Evolutionary conservation across 1,140 invertebrate genomes (phyloP).

Genomic region (Grapholita molesta): DNA sequence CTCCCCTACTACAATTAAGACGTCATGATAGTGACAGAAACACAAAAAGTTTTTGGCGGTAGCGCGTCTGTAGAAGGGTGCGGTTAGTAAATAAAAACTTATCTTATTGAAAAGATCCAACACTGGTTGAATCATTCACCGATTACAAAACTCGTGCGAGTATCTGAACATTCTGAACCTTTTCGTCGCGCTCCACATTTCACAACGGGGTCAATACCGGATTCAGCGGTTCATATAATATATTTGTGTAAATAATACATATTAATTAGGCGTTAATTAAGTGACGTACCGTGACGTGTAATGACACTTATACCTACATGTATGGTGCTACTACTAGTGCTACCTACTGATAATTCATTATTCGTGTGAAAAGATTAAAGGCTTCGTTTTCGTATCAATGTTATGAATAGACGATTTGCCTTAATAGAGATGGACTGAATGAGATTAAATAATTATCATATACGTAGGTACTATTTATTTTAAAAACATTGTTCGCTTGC

Average conservation of each 20-base stretch:
- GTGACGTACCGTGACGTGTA: not conserved
- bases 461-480: no score
- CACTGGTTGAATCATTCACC: not conserved
- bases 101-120: not conserved
- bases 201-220: slow-evolving; percentile 58
- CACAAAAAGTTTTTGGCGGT: not conserved
- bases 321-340: no score
- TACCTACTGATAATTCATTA: no score
- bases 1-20: no score
- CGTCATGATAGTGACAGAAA: no score
- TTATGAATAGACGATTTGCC: no score
- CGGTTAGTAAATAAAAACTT: not conserved
- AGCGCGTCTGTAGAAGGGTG: not conserved
- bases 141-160: not conserved
- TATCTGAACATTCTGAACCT: slow-evolving; percentile 21
- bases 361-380: no score
- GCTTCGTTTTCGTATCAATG: no score
- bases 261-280: slow-evolving; percentile 1
- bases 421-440: no score
- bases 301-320: not conserved
- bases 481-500: no score
- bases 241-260: not conserved
- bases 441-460: no score
- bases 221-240: slow-evolving; percentile 29
- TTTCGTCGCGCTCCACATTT: slow-evolving; percentile 61